Base-by-base conservation (phyloP, 1,140 invertebrate species). In the Pogonomyrmex barbatus region DNA sequence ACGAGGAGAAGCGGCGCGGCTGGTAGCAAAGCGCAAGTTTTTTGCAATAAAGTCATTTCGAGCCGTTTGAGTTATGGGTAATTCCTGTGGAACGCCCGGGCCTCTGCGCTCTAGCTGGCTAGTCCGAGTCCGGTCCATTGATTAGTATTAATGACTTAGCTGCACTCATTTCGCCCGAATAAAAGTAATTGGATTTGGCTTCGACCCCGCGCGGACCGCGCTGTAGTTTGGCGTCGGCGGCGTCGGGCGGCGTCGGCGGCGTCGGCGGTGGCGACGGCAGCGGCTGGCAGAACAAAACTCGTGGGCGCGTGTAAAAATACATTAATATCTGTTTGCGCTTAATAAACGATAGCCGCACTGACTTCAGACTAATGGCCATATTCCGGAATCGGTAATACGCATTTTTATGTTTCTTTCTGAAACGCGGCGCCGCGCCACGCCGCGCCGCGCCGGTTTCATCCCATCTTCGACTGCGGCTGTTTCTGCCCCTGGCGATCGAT, bases 131-230 rank as follows among this genome's bases (percentile, higher is more conserved):
- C 85, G 75, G 84, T 83, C 93, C 94, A 95, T 95, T 95, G 95
- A 95, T 95, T 95, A 95, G 95, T 95, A 95, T 95, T 95, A 95
- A 95, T 95, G 95, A 95, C 95, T 94, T 95, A 94, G 94, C 94
- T 94, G 94, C 94, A 94, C 95, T 95, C 94, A 95, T 95, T 95
- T 95, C 92, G 92, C 94, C 94, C 95, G 94, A 95, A 95, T 95
- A 95, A 95, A 95, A 95, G 94, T 95, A 95, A 95, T 95, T 95
- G 94, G 94, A 95, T 95, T 95, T 95, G 93, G 94, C 93, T 94
- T 93, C 91, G 93, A 91, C 92, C 92, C 91, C 93, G 79, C 77
- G 93, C 91, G 91, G 89, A 91, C 90, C 90, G 88, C 86, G 91
- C 85, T 75, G 79, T 83, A 83, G 79, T 83, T 83, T 62, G 89